Conservation (phyloP, 2,888 invertebrate species). For the Hemicrepidius hirtus region DNA sequence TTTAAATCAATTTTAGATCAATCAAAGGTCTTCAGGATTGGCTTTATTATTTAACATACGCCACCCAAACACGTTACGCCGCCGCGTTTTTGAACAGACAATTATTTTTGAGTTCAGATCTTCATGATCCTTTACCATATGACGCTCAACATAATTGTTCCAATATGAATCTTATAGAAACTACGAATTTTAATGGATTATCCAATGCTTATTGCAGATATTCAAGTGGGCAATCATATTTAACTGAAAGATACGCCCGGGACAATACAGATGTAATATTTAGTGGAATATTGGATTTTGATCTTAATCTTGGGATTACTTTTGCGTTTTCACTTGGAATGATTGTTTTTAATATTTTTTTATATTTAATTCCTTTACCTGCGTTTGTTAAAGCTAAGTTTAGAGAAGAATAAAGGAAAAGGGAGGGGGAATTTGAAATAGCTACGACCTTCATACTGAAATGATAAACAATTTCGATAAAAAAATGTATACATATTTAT, state of each 20-base stretch:
- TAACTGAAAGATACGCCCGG: constrained; percentile 81
- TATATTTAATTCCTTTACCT: constrained; percentile 90
- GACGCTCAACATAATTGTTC: constrained; percentile 76
- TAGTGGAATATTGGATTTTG: constrained; percentile 79
- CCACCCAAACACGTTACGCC: constrained; percentile 87
- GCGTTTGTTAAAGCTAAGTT: constrained; percentile 91
- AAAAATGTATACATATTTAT: too few species aligned
- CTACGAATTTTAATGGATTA: constrained; percentile 72
- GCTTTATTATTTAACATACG: constrained; percentile 86
- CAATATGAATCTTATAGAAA: constrained; percentile 74
- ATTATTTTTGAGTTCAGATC: constrained; percentile 77
- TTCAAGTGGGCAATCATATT: constrained; percentile 81
- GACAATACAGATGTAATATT: constrained; percentile 76
- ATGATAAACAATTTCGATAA: too few species aligned
- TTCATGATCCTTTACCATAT: constrained; percentile 73
- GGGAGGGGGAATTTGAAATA: too few species aligned
- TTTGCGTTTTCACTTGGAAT: constrained; percentile 89
- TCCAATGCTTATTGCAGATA: constrained; percentile 78
- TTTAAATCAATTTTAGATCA: constrained; percentile 75
- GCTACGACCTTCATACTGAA: too few species aligned
- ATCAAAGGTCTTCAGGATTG: constrained; percentile 87
- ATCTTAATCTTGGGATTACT: constrained; percentile 87
- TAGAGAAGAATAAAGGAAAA: constrained; percentile 76
- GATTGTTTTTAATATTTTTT: constrained; percentile 87
- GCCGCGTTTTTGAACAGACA: constrained; percentile 84